Percentiles rank a stretch among this genome's conserved stretches.
Evolutionary conservation across 1,140 invertebrate genomes (phyloP).

Genomic region (Bombus picipes): DNA sequence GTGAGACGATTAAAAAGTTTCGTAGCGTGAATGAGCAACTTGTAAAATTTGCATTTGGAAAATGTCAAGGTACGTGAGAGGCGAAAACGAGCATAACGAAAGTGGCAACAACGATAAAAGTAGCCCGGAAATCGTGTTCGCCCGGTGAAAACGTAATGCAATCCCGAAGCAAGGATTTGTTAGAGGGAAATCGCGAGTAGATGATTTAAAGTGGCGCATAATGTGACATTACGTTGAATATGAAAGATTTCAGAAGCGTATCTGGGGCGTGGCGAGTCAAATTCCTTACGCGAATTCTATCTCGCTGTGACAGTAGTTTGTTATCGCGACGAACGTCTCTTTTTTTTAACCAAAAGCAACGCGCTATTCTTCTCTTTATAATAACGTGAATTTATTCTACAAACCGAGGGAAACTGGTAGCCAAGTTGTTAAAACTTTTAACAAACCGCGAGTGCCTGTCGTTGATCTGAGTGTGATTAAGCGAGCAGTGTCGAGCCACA

Average conservation of each 20-base stretch:
- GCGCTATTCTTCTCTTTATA: neutral
- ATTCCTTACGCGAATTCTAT: neutral
- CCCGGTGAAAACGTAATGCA: neutral
- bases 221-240: neutral
- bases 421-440: neutral
- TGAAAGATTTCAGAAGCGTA: neutral
- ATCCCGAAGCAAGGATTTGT: neutral
- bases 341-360: neutral
- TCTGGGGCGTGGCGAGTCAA: neutral
- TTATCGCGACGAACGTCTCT: no score
- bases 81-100: neutral
- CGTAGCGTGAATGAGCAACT: neutral
- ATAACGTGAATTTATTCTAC: neutral
- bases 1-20: neutral
- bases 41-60: constrained; percentile 8
- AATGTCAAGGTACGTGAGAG: neutral
- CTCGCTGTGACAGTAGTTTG: no score
- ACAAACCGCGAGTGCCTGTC: no score
- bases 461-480: neutral
- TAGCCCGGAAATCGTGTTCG: neutral
- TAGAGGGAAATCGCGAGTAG: neutral
- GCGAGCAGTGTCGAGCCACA: neutral
- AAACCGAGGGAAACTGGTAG: no score
- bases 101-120: neutral
- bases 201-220: neutral